Percentiles rank a stretch among this genome's conserved stretches.
Conservation (phyloP, 2,113 vertebrate genomes). For the Ondatra zibethicus region DNA sequence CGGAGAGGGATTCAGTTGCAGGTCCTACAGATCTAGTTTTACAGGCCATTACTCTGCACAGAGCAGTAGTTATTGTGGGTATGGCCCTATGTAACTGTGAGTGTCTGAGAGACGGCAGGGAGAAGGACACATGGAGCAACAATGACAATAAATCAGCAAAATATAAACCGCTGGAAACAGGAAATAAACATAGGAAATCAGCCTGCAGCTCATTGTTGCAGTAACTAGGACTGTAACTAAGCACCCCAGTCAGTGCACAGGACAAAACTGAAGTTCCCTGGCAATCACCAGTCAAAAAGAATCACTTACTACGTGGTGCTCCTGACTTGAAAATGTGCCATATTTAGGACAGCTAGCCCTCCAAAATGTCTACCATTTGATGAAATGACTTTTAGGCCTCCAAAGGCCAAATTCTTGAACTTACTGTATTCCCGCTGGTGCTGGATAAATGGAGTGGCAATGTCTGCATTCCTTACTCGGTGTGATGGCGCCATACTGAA, state of each 20-base stretch:
- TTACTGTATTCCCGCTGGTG: background rate
- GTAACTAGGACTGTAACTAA: rapidly evolving
- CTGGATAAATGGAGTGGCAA: background rate
- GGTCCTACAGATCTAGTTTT: background rate
- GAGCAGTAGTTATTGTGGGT: background rate
- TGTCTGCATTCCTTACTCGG: background rate
- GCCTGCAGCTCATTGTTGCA: background rate
- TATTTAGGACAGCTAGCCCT: background rate
- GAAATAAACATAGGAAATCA: background rate
- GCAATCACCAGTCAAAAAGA: background rate
- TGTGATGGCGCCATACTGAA: background rate
- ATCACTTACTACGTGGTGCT: background rate
- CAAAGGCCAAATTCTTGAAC: background rate
- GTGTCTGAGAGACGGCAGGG: background rate
- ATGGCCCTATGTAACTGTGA: background rate
- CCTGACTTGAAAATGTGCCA: background rate
- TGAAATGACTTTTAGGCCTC: background rate
- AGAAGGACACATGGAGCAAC: background rate
- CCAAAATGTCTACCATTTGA: background rate
- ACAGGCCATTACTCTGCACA: background rate
- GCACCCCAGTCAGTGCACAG: background rate
- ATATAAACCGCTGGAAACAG: background rate
- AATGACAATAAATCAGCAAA: background rate
- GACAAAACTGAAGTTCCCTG: background rate
- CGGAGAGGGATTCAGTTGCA: background rate